Evolutionary conservation across 2,888 invertebrate genomes (phyloP), one percentile per base, ranked within the genome.

Genomic region (Ecliptopera silaceata): DNA sequence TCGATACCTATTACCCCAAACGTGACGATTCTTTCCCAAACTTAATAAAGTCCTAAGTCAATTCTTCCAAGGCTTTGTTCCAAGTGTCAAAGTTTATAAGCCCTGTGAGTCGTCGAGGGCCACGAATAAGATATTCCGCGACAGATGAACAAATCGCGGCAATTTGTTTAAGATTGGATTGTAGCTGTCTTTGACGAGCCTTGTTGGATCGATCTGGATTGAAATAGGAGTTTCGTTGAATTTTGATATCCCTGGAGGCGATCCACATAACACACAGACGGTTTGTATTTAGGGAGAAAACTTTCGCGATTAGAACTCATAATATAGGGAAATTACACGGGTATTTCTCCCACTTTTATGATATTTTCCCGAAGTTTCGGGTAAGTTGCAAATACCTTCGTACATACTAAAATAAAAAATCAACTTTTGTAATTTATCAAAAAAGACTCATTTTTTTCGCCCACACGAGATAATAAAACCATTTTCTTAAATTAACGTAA

Each of bases 161-260:
- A 42, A 59, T 59, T 54, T 59, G 38, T 59, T 41, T 59, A 13
- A 43, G 26, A 59, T 59, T 54, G 59, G 50, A 38, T 43, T 54
- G 49, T 51, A 32, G 17, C 15, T 31, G 31, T 20, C 42, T 34
- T 51, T 22, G 22, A 38, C 36, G 47, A 36, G n/a, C 13, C n/a
- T 45, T 44, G 36, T 52, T 43, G 39, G 44, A 49, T 52, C 46
- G 53, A 48, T 48, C 45, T 41, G 31, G 36, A 22, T 38, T 31
- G 49, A 61, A 59, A 60, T 56, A n/a, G 31, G 17, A 31, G 46
- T 48, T 55, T 57, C 64, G 45, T 62, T 64, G 64, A 64, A 62
- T 62, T 64, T 64, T 66, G 54, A 60, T 66, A 58, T 63, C 63
- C 52, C 60, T 44, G 11, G 48, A 32, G 63, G 31, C 36, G 17